Base-by-base conservation (phyloP, 2,797 vertebrate species). In the Lutjanus argentimaculatus region DNA sequence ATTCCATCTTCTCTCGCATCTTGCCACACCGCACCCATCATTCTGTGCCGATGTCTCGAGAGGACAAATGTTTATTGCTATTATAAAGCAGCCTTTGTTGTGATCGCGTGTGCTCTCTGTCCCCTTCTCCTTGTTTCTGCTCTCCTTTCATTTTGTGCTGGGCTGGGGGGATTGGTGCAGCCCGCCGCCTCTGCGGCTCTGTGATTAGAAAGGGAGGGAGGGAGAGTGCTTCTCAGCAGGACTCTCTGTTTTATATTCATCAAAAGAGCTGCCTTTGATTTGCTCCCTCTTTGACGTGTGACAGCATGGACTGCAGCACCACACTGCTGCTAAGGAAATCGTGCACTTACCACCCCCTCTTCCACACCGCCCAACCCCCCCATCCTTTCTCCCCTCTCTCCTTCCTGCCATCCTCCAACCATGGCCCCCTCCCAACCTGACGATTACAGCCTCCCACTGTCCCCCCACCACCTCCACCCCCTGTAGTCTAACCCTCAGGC, bases 211-310 rank as follows among this genome's bases (percentile, higher is more conserved):
- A 90, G 85, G 90, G 91, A 90, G 92, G 92, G 93, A 91, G 93
- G 90, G 91, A 91, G 94, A 95, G 95, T 94, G 93, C 93, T 95
- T 95, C 95, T 95, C 96, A 95, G 95, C 95, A 95, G 94, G 95
- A 93, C 92, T 94, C 93, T 95, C 94, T 95, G 95, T 96, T 96
- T 96, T 96, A 96, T 96, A 96, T 96, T 96, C 96, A 96, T 96
- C 96, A 96, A 96, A 96, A 96, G 96, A 94, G 94, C 95, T 95
- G 84, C 92, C 95, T 96, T 96, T 96, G 95, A 96, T 96, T 96
- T 94, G 94, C 94, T 96, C 94, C 94, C 89, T 92, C 95, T 96
- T 95, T 96, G 95, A 95, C 95, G 90, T 93, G 94, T 95, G 94
- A 95, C 95, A 94, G 93, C 83, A 77, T 89, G 90, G 93, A 92